Evolutionary conservation across 2,113 vertebrate genomes (phyloP), one percentile per base, ranked within the genome.

Genomic region (Mirza zaza): DNA sequence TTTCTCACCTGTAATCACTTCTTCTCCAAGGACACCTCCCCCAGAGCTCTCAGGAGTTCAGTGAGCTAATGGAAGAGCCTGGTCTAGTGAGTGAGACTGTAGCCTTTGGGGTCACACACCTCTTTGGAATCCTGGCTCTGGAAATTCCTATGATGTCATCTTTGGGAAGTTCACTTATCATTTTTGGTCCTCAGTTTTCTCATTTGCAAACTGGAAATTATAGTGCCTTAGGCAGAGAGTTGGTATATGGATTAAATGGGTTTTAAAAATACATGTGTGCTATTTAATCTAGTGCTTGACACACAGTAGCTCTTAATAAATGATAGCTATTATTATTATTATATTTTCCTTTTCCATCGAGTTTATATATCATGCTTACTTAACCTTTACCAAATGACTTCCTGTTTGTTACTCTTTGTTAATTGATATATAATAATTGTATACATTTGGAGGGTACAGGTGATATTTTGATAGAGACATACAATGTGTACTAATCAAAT

Each of bases 131-230:
- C 42, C 39, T 48, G 76, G 87, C 15, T 84, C 71, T 75, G 77
- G 25, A 27, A 45, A 45, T 80, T 36, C 79, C 75, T 32, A 21
- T n/a, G 39, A 14, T 32, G 21, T 71, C 86, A 9, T 18, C 68
- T 90, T 55, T 45, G 39, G 27, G 39, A 76, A 75, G 67, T 76
- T 55, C 48, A 25, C 75, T 36, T 55, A 67, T 90, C 71, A 52
- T 15, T n/a, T 68, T 73, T 75, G 65, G 55, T 29, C 14, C 83
- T 91, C 55, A 0, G 45, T 81, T 75, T 90, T 55, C 57, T 70
- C 18, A 48, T 9, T 36, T 71, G 34, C 45, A 83, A 65, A 79
- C 27, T 23, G 79, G 70, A 95, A 89, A 93, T 50, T 59, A 76
- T 4, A 77, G 21, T 67, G 52, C 68, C 34, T 61, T 21, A 25